Conservation (phyloP, 53 echinoderm and acorn worm species). For the Apostichopus leukothele region DNA sequence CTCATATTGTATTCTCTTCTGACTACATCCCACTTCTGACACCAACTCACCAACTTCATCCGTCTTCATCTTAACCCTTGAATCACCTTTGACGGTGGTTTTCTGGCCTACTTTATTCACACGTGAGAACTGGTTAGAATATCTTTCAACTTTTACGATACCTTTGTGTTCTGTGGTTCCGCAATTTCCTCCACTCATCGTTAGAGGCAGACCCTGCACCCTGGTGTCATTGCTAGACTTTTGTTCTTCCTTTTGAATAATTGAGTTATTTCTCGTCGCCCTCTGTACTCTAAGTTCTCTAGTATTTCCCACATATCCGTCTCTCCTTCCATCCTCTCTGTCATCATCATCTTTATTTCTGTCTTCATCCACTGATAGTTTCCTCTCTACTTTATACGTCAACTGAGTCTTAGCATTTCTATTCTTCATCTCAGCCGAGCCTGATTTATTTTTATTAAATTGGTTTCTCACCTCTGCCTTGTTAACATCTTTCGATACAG, state of each 20-base stretch:
- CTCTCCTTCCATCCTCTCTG: neutral
- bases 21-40: neutral
- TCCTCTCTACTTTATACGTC: too few relatives aligned
- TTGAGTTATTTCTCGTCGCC: neutral
- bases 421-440: neutral
- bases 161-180: too few relatives aligned
- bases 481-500: neutral
- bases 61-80: neutral
- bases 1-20: neutral
- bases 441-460: neutral
- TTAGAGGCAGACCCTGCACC: neutral
- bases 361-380: too few relatives aligned
- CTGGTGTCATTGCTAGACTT: neutral
- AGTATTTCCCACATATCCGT: neutral
- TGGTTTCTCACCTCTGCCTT: neutral
- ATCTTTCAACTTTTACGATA: too few relatives aligned
- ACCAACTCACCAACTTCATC: neutral
- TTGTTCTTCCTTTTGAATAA: too few relatives aligned
- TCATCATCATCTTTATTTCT: neutral
- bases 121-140: too few relatives aligned
- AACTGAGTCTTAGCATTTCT: neutral
- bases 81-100: neutral
- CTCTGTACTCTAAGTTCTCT: neutral
- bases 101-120: too few relatives aligned
- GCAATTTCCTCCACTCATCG: too few relatives aligned